phyloP scores from a whole-genome alignment of 2,888 invertebrate species.

The Pemphredon lugubris region DNA sequence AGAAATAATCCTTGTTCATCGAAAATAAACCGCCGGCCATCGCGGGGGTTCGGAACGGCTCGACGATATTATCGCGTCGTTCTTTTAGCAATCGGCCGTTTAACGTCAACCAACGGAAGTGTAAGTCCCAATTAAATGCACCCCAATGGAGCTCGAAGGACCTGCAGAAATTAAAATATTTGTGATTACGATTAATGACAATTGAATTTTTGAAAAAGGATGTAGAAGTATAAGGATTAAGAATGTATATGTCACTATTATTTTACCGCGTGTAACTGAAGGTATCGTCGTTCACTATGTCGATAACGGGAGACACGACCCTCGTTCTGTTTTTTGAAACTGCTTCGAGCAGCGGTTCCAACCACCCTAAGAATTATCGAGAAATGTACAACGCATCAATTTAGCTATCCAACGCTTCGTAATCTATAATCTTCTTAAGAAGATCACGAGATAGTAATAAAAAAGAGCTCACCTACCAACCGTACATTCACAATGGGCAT shows the following conservation, averaged over 20 bases:
- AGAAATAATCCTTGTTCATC: constrained; percentile 92
- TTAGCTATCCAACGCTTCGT: background rate
- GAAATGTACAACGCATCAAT: background rate
- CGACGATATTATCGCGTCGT: constrained; percentile 85
- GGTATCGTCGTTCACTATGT: constrained; percentile 97
- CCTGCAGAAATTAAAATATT: no score
- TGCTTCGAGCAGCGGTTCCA: constrained; percentile 88
- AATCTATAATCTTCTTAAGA: background rate
- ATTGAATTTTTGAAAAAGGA: no score
- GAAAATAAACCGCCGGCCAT: constrained; percentile 98
- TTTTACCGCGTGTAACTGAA: constrained; percentile 89
- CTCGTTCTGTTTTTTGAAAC: constrained; percentile 85
- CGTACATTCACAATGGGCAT: constrained; percentile 96
- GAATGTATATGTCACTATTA: no score
- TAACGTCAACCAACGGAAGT: constrained; percentile 93
- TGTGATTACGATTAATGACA: no score
- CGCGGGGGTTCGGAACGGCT: constrained; percentile 90
- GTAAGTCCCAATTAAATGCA: constrained; percentile 98
- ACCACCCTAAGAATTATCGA: constrained; percentile 84
- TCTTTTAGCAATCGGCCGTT: constrained; percentile 86
- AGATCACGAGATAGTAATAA: background rate
- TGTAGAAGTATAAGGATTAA: no score
- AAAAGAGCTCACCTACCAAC: constrained; percentile 84
- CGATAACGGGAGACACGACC: constrained; percentile 93
- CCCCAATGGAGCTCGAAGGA: constrained; percentile 98